Conservation (phyloP, 2,113 vertebrate genomes). For the Anarhynchus alexandrinus region DNA sequence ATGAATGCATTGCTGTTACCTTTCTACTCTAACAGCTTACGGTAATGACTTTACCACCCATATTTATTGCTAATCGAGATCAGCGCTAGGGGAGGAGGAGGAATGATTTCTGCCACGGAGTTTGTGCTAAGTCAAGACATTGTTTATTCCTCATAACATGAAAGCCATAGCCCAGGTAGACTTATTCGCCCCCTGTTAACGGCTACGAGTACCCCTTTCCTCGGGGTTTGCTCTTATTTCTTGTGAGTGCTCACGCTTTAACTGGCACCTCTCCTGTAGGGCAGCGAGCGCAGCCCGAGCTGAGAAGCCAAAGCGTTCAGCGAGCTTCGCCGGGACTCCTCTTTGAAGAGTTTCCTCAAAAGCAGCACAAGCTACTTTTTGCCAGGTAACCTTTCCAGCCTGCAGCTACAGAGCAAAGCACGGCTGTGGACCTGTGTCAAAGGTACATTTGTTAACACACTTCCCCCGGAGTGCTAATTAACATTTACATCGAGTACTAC, state of each 20-base stretch:
- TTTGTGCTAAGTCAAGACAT: not conserved
- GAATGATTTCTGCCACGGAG: not conserved
- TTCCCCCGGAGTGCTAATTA: slow-evolving; percentile 62
- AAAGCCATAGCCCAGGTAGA: not conserved
- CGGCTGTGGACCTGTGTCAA: slow-evolving; percentile 51
- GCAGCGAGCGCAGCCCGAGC: not conserved
- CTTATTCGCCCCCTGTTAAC: not conserved
- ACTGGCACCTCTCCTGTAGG: fast-evolving
- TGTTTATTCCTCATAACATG: not conserved
- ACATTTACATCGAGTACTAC: slow-evolving; percentile 39
- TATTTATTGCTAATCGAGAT: slow-evolving; percentile 31
- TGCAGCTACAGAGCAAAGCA: slow-evolving; percentile 12
- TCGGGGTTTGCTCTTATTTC: not conserved
- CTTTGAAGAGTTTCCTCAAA: slow-evolving; percentile 40
- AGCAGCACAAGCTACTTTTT: slow-evolving; percentile 1
- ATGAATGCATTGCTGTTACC: slow-evolving; percentile 10
- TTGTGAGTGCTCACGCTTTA: not conserved
- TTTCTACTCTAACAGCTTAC: slow-evolving; percentile 15
- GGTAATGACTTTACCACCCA: slow-evolving; percentile 1
- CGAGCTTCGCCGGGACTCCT: not conserved
- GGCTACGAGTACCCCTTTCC: not conserved
- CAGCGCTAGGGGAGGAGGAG: not conserved
- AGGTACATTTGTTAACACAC: slow-evolving; percentile 66
- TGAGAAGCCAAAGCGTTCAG: not conserved
- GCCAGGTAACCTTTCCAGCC: slow-evolving; percentile 36